phyloP scores from a whole-genome alignment of 64 coral and sea anemone genomes.

The Cladopsammia gracilis region DNA sequence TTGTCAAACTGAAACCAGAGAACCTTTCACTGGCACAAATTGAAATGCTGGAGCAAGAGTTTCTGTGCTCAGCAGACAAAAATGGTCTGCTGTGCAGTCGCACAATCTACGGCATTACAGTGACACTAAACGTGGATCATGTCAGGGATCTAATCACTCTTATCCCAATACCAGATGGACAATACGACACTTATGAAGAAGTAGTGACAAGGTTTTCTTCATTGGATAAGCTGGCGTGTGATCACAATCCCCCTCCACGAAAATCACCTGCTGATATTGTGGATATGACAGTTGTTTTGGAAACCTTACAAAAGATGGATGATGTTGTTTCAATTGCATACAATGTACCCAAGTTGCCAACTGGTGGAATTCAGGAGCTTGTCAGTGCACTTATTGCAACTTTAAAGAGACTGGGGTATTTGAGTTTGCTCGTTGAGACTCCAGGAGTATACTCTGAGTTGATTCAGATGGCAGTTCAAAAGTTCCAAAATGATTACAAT shows the following conservation, averaged over 20 bases:
- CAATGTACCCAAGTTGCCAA: constrained; percentile 15
- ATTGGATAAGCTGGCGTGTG: constrained; percentile 57
- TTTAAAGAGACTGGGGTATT: constrained; percentile 65
- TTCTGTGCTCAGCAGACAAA: constrained; percentile 40
- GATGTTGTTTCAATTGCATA: background rate
- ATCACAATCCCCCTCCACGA: background rate
- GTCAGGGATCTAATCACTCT: constrained; percentile 61
- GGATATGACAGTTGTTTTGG: background rate
- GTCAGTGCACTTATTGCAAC: constrained; percentile 2
- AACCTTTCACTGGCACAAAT: constrained; percentile 52
- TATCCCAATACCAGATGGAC: constrained; percentile 64
- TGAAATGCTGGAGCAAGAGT: constrained; percentile 48
- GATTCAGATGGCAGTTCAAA: constrained; percentile 56
- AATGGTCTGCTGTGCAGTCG: constrained; percentile 40
- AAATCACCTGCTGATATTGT: constrained; percentile 25
- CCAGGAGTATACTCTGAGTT: constrained; percentile 66
- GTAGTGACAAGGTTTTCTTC: constrained; percentile 63
- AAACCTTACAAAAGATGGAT: constrained; percentile 22
- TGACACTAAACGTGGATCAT: constrained; percentile 46
- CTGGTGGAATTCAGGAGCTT: constrained; percentile 27
- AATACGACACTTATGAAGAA: constrained; percentile 58
- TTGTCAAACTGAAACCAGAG: constrained; percentile 43
- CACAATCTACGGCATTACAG: constrained; percentile 61
- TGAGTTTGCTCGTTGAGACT: constrained; percentile 55
- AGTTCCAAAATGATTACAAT: constrained; percentile 85